Conservation (phyloP, 2,113 vertebrate genomes). For the Nymphicus hollandicus region DNA sequence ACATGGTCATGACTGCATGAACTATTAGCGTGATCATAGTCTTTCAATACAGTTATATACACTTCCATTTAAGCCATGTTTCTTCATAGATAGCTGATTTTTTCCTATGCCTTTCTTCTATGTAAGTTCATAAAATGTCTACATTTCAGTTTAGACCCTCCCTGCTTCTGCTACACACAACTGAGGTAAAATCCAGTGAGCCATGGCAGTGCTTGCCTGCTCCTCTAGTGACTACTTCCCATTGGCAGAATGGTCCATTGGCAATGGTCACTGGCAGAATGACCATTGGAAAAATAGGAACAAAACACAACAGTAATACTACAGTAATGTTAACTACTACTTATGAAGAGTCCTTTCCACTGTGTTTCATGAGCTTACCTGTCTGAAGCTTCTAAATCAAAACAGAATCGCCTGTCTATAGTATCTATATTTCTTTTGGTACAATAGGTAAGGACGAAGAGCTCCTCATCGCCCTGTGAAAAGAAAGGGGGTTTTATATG, state of each 20-base stretch:
- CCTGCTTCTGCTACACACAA: neutral
- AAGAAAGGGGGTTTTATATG: conserved; percentile 24
- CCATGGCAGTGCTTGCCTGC: neutral
- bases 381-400: conserved; percentile 92
- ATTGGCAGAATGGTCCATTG: neutral
- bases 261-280: neutral
- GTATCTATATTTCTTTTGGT: conserved; percentile 85
- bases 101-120: neutral
- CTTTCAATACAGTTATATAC: neutral
- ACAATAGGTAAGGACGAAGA: conserved; percentile 86
- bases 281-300: neutral
- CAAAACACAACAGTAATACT: neutral
- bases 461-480: conserved; percentile 88
- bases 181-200: neutral
- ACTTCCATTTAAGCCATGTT: neutral
- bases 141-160: neutral
- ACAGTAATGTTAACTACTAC: neutral
- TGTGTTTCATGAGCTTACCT: conserved; percentile 74
- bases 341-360: neutral
- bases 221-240: neutral
- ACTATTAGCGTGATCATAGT: neutral
- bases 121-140: neutral
- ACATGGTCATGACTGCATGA: neutral
- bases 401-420: conserved; percentile 92
- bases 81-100: neutral